These are phyloP conservation scores for Mythimna albipuncta DNA, from an alignment of 2,888 invertebrate species.

Conservation along the genomic window DNA sequence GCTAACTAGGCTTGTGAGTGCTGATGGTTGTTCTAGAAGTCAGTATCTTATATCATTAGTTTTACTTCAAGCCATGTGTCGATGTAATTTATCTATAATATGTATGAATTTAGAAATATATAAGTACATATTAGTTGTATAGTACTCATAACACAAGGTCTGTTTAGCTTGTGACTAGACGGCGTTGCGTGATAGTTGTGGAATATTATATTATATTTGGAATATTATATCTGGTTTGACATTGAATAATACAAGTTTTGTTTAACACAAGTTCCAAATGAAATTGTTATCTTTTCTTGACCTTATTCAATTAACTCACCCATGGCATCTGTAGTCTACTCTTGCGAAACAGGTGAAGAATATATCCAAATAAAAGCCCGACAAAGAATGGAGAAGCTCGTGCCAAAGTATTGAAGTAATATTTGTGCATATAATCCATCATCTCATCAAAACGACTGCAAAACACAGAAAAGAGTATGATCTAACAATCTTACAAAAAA, in stretches of 20 bases:
- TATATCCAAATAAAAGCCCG: slow-evolving; percentile 76
- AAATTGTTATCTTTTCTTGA: not conserved
- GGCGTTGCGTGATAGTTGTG: no score
- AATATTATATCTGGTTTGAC: not conserved
- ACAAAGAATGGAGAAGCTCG: slow-evolving; percentile 76
- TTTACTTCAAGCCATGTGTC: not conserved
- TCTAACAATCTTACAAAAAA: not conserved
- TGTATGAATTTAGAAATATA: no score
- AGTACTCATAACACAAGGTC: no score
- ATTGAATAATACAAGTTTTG: not conserved
- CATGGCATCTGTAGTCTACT: slow-evolving; percentile 64
- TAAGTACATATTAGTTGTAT: no score
- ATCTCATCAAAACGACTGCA: slow-evolving; percentile 51
- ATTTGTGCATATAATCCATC: slow-evolving; percentile 59
- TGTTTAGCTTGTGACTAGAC: no score
- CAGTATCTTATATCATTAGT: not conserved
- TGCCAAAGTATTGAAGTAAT: slow-evolving; percentile 73
- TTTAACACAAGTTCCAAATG: not conserved
- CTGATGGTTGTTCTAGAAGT: no score
- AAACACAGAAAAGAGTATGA: slow-evolving; percentile 9
- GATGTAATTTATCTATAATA: no score
- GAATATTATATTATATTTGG: no score
- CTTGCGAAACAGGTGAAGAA: slow-evolving; percentile 68
- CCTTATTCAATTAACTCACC: slow-evolving; percentile 61
- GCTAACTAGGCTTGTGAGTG: not conserved